Conservation (phyloP, 2,888 invertebrate species). For the Chrysina gloriosa region DNA sequence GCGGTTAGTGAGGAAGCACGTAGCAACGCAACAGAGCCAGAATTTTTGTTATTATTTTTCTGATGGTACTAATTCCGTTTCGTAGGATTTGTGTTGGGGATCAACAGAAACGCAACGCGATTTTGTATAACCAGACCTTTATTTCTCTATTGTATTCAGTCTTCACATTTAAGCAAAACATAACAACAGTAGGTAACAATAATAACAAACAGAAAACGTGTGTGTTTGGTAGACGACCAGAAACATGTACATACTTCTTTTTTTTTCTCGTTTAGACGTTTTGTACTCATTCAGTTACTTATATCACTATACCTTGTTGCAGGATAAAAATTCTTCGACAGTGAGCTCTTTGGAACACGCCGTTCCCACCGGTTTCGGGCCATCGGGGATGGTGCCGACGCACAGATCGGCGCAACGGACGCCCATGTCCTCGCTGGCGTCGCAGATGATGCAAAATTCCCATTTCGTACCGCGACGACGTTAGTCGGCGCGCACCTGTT, state of each 20-base stretch:
- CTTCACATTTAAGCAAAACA: conserved; percentile 40
- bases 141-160: conserved; percentile 42
- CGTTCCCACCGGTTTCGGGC: conserved; percentile 15
- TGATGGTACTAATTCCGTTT: no score
- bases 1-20: no score
- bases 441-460: conserved; percentile 9
- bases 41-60: no score
- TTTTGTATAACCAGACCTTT: conserved; percentile 37
- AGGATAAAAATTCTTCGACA: conserved; percentile 28
- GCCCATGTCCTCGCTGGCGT: background rate
- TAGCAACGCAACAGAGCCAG: no score
- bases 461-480: background rate
- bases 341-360: conserved; percentile 21
- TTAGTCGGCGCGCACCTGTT: conserved; percentile 14
- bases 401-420: background rate
- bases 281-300: conserved; percentile 36
- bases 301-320: conserved; percentile 41
- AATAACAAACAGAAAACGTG: conserved; percentile 24
- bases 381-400: background rate
- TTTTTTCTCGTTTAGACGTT: background rate
- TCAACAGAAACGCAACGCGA: conserved; percentile 3
- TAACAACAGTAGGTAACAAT: conserved; percentile 43
- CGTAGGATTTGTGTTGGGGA: no score
- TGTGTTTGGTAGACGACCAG: conserved; percentile 35
- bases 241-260: conserved; percentile 10